Evolutionary conservation across 1,140 invertebrate species (phyloP).

Genomic region (Littorina saxatilis): DNA sequence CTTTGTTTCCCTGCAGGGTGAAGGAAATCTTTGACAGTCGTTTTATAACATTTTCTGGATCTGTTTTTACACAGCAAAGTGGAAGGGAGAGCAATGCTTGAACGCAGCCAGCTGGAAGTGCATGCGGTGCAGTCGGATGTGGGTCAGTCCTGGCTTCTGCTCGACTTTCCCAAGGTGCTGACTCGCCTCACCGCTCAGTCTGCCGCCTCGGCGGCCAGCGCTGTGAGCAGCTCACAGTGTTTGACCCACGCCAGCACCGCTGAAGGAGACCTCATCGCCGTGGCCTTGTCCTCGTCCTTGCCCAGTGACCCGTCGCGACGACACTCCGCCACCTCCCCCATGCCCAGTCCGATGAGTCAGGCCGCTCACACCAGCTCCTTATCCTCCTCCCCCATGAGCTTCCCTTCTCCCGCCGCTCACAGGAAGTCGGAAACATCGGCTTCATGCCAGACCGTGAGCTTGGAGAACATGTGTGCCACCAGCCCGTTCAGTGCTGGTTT

Average conservation of each 20-base stretch:
- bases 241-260: conserved; percentile 19
- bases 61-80: conserved; percentile 24
- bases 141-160: conserved; percentile 14
- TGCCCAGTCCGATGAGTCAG: conserved; percentile 12
- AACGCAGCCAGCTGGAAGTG: conserved; percentile 25
- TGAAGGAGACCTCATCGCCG: conserved; percentile 26
- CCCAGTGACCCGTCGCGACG: background rate
- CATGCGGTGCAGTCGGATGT: conserved; percentile 11
- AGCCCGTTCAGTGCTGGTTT: background rate
- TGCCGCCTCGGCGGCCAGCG: background rate
- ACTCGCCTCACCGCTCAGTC: conserved; percentile 5
- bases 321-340: conserved; percentile 5
- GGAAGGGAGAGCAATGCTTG: conserved; percentile 13
- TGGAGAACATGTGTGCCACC: background rate
- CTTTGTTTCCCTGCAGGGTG: no score
- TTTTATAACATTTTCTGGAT: no score
- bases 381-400: background rate
- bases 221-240: background rate
- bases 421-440: background rate
- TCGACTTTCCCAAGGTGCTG: conserved; percentile 33
- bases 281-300: background rate
- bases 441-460: background rate
- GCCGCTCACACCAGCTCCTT: background rate
- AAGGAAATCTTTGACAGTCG: no score
- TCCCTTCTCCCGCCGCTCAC: background rate